A percentile compares a stretch with the other conserved stretches of the same genome.
phyloP scores from a whole-genome alignment of 2,113 vertebrate species.

The rat (Rattus norvegicus) region GRCr8 NC_086037.1:58306501-58307000 shows the following conservation, averaged over 20 bases:
- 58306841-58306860: background rate
- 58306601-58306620: background rate
- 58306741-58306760: background rate
- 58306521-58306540: background rate
- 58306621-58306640: background rate
- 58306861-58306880: background rate
- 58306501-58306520: fast-evolving
- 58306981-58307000: conserved; percentile 5
- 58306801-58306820: background rate
- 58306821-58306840: background rate
- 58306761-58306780: background rate
- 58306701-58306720: too few relatives aligned
- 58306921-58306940: background rate
- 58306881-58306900: background rate
- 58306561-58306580: background rate
- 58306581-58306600: background rate
- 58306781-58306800: background rate
- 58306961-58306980: background rate
- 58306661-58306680: background rate
- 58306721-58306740: background rate
- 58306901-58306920: too few relatives aligned
- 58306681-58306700: background rate
- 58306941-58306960: background rate
- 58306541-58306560: fast-evolving
- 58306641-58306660: background rate